Conservation (phyloP, 2,797 vertebrate species). For the Pantherophis alleghaniensis region DNA sequence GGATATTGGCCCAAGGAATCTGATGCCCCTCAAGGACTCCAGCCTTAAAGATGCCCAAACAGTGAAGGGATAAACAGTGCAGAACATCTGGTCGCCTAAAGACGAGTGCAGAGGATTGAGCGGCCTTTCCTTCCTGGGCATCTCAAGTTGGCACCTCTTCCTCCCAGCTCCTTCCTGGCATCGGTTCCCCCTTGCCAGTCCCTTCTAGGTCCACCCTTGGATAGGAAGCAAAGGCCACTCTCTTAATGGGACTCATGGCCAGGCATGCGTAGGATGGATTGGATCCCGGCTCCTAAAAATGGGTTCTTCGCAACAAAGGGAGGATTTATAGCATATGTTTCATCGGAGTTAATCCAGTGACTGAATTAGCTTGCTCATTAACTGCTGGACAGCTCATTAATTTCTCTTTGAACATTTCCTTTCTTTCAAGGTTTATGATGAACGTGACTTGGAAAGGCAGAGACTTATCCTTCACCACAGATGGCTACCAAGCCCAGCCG, state of each 20-base stretch:
- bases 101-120: neutral
- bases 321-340: slow-evolving; percentile 38
- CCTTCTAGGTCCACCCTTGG: neutral
- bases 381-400: slow-evolving; percentile 59
- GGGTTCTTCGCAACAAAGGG: neutral
- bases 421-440: slow-evolving; percentile 91
- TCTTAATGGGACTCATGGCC: neutral
- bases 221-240: neutral
- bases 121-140: neutral
- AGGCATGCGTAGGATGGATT: neutral
- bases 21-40: neutral
- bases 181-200: neutral
- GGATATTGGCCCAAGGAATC: neutral
- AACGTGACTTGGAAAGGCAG: slow-evolving; percentile 95
- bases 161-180: neutral
- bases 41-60: neutral
- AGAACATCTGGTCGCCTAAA: neutral
- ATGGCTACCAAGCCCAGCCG: slow-evolving; percentile 93
- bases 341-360: slow-evolving; percentile 36
- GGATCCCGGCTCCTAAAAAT: neutral
- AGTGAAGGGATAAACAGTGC: neutral
- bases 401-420: slow-evolving; percentile 57
- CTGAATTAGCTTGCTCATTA: slow-evolving; percentile 50
- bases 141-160: neutral
- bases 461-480: slow-evolving; percentile 96